phyloP scores from a whole-genome alignment of 2,888 invertebrate genomes.

The Ethmia dodecea region DNA sequence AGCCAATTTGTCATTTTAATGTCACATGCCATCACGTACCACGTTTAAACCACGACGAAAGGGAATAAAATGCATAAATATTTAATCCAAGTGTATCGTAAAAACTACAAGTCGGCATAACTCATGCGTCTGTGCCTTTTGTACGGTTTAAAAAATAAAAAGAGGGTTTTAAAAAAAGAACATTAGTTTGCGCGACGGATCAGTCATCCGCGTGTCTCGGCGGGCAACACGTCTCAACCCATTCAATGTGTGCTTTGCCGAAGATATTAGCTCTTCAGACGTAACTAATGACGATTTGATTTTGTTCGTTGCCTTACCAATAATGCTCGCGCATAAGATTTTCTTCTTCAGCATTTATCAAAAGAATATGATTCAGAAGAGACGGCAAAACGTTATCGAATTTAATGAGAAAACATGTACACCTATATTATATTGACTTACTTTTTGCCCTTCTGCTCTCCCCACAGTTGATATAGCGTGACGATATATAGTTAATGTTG shows the following conservation, averaged over 20 bases:
- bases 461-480: too few species aligned
- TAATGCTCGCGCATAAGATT: constrained; percentile 9
- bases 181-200: constrained; percentile 69
- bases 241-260: constrained; percentile 43
- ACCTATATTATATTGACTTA: too few species aligned
- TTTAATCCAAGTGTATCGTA: constrained; percentile 72
- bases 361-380: too few species aligned
- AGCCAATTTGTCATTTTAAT: constrained; percentile 76
- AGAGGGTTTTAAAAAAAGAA: constrained; percentile 55
- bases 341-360: constrained; percentile 4
- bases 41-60: constrained; percentile 34
- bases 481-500: too few species aligned
- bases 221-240: constrained; percentile 57
- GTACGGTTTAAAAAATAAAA: constrained; percentile 64
- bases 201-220: constrained; percentile 66
- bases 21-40: constrained; percentile 75
- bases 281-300: constrained; percentile 55
- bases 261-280: constrained; percentile 34
- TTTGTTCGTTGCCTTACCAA: constrained; percentile 36
- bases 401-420: too few species aligned
- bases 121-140: constrained; percentile 67
- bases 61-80: constrained; percentile 57
- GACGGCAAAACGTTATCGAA: too few species aligned
- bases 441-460: too few species aligned
- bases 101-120: constrained; percentile 74